Evolutionary conservation across 1,140 invertebrate genomes (phyloP).

Genomic region (Aphis craccivora): DNA sequence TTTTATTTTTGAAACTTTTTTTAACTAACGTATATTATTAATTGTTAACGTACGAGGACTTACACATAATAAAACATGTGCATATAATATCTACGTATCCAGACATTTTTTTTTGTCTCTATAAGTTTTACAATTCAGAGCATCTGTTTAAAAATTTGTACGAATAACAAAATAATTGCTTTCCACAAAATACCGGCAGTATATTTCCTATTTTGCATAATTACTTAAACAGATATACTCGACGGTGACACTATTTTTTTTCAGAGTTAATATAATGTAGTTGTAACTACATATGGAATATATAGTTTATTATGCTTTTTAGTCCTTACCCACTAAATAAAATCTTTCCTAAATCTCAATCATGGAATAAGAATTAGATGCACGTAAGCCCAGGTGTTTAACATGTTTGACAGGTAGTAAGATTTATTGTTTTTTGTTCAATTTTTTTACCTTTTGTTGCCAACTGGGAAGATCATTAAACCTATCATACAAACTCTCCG

Average conservation of each 20-base stretch:
- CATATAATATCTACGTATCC: neutral
- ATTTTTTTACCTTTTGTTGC: conserved; percentile 26
- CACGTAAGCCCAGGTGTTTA: conserved; percentile 9
- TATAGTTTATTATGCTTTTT: neutral
- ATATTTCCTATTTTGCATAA: conserved; percentile 2
- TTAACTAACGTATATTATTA: neutral
- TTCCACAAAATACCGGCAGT: neutral
- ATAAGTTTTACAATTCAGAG: neutral
- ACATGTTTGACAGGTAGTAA: neutral
- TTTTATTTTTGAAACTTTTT: neutral
- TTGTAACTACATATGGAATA: neutral
- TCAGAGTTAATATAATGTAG: neutral
- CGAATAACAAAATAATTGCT: neutral
- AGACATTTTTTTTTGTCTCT: neutral
- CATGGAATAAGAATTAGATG: too few relatives aligned
- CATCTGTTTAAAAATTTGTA: neutral
- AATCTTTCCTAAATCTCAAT: neutral
- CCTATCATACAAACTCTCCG: neutral
- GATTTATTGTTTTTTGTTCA: neutral
- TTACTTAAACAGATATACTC: neutral
- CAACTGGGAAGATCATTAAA: conserved; percentile 11
- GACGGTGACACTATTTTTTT: neutral
- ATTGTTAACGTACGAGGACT: neutral
- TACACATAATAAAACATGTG: neutral
- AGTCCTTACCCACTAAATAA: neutral